Conservation (phyloP, 64 coral and sea anemone species). For the Cladopsammia gracilis region DNA sequence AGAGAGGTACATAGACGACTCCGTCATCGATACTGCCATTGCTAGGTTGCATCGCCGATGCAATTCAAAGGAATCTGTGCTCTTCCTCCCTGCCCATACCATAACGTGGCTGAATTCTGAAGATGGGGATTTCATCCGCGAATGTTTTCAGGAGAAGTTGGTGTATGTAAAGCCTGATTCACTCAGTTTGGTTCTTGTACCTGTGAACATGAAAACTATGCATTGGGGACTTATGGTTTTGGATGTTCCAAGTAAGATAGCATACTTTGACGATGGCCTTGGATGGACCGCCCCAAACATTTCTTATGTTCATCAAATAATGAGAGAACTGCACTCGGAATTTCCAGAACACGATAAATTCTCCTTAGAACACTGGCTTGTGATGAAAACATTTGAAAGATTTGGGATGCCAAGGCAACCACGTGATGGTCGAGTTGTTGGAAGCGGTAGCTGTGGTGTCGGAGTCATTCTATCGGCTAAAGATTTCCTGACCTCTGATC, state of each 20-base stretch:
- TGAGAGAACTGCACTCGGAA: neutral
- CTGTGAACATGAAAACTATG: neutral
- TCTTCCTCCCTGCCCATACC: neutral
- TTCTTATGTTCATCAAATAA: slow-evolving; percentile 1
- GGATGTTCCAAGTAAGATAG: neutral
- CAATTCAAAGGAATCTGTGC: too few relatives aligned
- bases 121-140: neutral
- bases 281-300: slow-evolving; percentile 2
- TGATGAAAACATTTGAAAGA: slow-evolving; percentile 20
- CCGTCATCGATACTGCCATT: too few relatives aligned
- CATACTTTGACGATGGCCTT: slow-evolving; percentile 50
- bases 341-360: slow-evolving; percentile 7
- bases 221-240: slow-evolving; percentile 53
- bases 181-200: slow-evolving; percentile 1
- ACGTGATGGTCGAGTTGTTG: neutral
- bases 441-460: slow-evolving; percentile 58
- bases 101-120: slow-evolving; percentile 26
- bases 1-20: neutral
- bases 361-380: slow-evolving; percentile 1
- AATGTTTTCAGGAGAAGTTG: slow-evolving; percentile 4
- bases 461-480: slow-evolving; percentile 27
- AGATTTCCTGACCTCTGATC: neutral
- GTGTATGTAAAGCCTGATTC: neutral
- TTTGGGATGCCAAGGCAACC: slow-evolving; percentile 63
- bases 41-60: too few relatives aligned